Conservation (phyloP, 2,113 vertebrate species). For the Atractosteus spatula region DNA sequence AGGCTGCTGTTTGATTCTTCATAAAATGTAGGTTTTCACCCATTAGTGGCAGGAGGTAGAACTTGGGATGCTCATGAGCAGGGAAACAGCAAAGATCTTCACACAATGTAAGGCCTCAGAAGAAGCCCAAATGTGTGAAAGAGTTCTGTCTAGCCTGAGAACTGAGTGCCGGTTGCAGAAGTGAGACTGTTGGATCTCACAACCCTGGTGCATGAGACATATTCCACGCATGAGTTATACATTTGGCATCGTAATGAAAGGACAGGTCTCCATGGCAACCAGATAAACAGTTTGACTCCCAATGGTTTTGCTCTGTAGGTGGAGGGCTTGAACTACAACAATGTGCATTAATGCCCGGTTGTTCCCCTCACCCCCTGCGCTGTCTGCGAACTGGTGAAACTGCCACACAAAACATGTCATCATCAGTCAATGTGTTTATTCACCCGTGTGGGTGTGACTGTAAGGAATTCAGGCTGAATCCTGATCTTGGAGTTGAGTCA, state of each 20-base stretch:
- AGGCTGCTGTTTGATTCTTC: too few species aligned
- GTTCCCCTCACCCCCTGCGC: not conserved
- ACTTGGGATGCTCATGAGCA: too few species aligned
- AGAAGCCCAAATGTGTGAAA: conserved; percentile 34
- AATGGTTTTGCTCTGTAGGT: not conserved
- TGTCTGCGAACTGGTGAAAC: not conserved
- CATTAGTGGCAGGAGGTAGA: too few species aligned
- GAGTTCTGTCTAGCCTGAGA: conserved; percentile 49
- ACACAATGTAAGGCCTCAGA: too few species aligned
- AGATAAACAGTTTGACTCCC: conserved; percentile 5
- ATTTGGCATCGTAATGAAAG: conserved; percentile 52
- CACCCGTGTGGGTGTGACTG: not conserved
- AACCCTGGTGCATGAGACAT: conserved; percentile 19
- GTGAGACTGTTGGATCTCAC: conserved; percentile 3
- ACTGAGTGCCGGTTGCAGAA: conserved; percentile 42
- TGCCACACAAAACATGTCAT: not conserved
- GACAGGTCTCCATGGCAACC: conserved; percentile 25
- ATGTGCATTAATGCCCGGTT: not conserved
- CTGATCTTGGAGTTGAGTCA: not conserved
- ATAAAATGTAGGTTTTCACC: too few species aligned
- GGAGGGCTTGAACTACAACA: conserved; percentile 13
- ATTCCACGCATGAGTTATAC: conserved; percentile 52
- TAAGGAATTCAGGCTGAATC: not conserved
- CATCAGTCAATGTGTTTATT: not conserved
- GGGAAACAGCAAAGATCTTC: too few species aligned